A percentile compares a stretch with the other conserved stretches of the same genome.
Conservation (phyloP, 1,140 invertebrate species). For the Diabrotica undecimpunctata region DNA sequence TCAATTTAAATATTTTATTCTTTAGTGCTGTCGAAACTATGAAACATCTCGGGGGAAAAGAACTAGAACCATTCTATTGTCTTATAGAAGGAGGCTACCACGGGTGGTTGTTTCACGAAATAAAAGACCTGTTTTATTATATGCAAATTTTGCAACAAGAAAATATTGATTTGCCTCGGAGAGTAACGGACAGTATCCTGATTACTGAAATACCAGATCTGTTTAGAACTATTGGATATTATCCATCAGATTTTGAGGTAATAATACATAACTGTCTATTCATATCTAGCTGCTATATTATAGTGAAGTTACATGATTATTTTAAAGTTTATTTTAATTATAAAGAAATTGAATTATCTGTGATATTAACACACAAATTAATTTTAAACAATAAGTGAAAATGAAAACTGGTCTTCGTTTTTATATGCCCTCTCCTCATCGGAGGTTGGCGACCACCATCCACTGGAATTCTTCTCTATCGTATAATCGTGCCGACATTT, state of each 20-base stretch:
- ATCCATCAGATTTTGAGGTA: conserved; percentile 69
- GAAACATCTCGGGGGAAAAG: conserved; percentile 51
- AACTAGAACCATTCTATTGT: conserved; percentile 56
- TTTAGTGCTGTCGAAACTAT: conserved; percentile 54
- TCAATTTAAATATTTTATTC: conserved; percentile 11
- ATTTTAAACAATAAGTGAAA: no score
- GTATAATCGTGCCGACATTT: no score
- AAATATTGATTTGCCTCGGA: conserved; percentile 55
- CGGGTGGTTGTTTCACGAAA: conserved; percentile 65
- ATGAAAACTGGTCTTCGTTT: no score
- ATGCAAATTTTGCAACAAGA: conserved; percentile 68
- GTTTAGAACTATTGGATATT: conserved; percentile 70
- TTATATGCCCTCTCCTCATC: no score
- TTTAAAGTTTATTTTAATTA: no score
- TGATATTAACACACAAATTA: no score
- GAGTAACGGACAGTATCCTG: conserved; percentile 56
- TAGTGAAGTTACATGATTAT: no score
- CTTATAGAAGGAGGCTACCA: conserved; percentile 55
- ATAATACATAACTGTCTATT: no score
- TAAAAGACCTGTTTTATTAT: conserved; percentile 70
- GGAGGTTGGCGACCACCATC: no score
- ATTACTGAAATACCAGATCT: conserved; percentile 65
- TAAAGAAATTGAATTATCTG: no score
- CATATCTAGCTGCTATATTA: no score
- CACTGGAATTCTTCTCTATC: no score